These are phyloP conservation scores for Solenopsis invicta DNA, from an alignment of 1,140 invertebrate species.

Conservation along the genomic window DNA sequence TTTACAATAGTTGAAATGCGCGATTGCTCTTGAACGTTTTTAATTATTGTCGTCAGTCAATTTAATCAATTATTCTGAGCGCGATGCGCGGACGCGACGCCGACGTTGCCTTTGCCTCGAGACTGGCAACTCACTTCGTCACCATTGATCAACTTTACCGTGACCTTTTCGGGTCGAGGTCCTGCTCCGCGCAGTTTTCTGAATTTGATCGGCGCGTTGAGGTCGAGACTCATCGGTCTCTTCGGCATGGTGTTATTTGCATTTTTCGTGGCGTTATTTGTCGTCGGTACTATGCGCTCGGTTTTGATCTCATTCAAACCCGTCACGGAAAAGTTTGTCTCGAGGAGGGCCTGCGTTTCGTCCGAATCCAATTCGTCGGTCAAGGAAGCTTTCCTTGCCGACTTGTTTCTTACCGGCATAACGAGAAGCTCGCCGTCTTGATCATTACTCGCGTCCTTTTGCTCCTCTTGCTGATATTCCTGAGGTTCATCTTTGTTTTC, in stretches of 20 bases:
- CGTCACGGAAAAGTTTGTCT: slow-evolving; percentile 83
- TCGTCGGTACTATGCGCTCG: slow-evolving; percentile 72
- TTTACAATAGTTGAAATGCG: slow-evolving; percentile 6
- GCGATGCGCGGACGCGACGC: slow-evolving; percentile 6
- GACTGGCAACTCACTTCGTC: slow-evolving; percentile 40
- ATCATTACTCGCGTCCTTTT: slow-evolving; percentile 50
- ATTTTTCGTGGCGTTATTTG: slow-evolving; percentile 59
- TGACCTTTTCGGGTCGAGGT: slow-evolving; percentile 78
- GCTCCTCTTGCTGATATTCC: slow-evolving; percentile 52
- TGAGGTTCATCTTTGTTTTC: slow-evolving; percentile 83
- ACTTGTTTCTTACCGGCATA: slow-evolving; percentile 82
- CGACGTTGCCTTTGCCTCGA: neutral
- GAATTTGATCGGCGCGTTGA: slow-evolving; percentile 74
- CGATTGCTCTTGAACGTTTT: slow-evolving; percentile 6
- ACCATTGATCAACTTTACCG: slow-evolving; percentile 78
- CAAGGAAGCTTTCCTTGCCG: slow-evolving; percentile 65
- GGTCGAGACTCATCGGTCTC: slow-evolving; percentile 81
- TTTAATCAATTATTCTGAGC: slow-evolving; percentile 28
- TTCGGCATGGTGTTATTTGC: slow-evolving; percentile 55
- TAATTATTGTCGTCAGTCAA: slow-evolving; percentile 57
- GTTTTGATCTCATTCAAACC: slow-evolving; percentile 83
- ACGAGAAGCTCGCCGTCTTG: slow-evolving; percentile 72
- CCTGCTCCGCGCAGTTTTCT: slow-evolving; percentile 77
- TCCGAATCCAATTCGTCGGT: slow-evolving; percentile 51
- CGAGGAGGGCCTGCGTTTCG: slow-evolving; percentile 66